Base-by-base conservation (phyloP, 2,888 invertebrate genomes). In the Oxystoma pomonae region DNA sequence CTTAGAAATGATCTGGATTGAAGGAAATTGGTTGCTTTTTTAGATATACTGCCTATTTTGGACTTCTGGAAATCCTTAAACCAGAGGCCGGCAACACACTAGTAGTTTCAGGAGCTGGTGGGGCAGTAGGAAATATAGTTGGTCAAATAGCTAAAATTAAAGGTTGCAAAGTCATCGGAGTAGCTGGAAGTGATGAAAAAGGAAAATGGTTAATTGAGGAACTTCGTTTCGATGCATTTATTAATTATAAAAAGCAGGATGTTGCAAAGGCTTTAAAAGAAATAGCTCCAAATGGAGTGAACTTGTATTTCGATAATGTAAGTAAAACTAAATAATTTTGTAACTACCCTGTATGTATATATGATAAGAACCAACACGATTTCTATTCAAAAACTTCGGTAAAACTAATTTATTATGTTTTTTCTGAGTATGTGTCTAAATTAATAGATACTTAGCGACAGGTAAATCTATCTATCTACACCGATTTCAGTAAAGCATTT, bases 291-390 rank as follows among this genome's bases (percentile, higher is more conserved):
- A 80, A 88, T n/a, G 90, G 90, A 1, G 78, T 91, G 0, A 90
- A 91, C 74, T 88, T 89, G 73, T 91, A 88, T 73, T 91, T 90
- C 74, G 91, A 91, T 75, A 91, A 91, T 76, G 91, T 91, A 80
- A 77, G 85, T 78, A 35, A 7, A 3, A 12, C 35, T 35, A n/a
- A n/a, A n/a, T n/a, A n/a, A n/a, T n/a, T n/a, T n/a, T n/a, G n/a
- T n/a, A n/a, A n/a, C n/a, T n/a, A n/a, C n/a, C n/a, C n/a, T n/a
- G n/a, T n/a, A n/a, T n/a, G n/a, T n/a, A n/a, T n/a, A n/a, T n/a
- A n/a, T n/a, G n/a, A n/a, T n/a, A n/a, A n/a, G n/a, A n/a, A n/a
- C n/a, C n/a, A n/a, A n/a, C n/a, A n/a, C n/a, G n/a, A n/a, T n/a
- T n/a, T n/a, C n/a, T n/a, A n/a, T n/a, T n/a, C n/a, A n/a, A n/a